These are phyloP conservation scores for Mycetomoellerius zeteki DNA, from an alignment of 1,140 invertebrate species.

Conservation along the genomic window DNA sequence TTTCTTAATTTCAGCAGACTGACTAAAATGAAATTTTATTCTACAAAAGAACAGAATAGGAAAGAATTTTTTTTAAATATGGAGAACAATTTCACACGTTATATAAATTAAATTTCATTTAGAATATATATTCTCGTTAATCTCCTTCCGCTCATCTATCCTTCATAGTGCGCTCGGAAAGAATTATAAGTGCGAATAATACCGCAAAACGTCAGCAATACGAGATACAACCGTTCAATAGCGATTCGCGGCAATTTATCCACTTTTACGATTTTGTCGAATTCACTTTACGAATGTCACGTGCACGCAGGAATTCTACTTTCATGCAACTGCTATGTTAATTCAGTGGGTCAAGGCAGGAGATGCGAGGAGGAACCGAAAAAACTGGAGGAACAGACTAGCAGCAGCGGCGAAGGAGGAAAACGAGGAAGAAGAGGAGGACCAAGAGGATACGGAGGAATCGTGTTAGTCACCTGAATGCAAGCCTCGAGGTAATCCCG, in stretches of 20 bases:
- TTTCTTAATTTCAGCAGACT: not conserved
- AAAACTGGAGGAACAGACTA: not conserved
- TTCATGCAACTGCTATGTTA: constrained; percentile 72
- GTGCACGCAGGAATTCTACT: constrained; percentile 62
- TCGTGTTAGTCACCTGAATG: constrained; percentile 84
- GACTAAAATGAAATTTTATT: constrained; percentile 5
- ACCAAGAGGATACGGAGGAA: not conserved
- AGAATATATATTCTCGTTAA: not conserved
- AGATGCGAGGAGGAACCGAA: constrained; percentile 17
- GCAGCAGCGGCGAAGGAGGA: not conserved
- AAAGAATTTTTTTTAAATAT: not conserved
- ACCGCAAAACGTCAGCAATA: not conserved
- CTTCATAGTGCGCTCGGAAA: not conserved
- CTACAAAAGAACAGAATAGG: not conserved
- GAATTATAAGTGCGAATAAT: not conserved
- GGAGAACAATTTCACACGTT: not conserved
- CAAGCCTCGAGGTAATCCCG: constrained; percentile 86
- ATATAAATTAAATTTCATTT: constrained; percentile 1
- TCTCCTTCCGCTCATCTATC: not conserved
- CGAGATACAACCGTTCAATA: constrained; percentile 3
- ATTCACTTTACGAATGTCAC: constrained; percentile 43
- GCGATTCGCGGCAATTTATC: constrained; percentile 13
- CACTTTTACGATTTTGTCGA: constrained; percentile 53
- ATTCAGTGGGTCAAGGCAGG: constrained; percentile 63
- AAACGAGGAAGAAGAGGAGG: not conserved